phyloP scores from a whole-genome alignment of 2,888 invertebrate genomes.

The Bombylius major region DNA sequence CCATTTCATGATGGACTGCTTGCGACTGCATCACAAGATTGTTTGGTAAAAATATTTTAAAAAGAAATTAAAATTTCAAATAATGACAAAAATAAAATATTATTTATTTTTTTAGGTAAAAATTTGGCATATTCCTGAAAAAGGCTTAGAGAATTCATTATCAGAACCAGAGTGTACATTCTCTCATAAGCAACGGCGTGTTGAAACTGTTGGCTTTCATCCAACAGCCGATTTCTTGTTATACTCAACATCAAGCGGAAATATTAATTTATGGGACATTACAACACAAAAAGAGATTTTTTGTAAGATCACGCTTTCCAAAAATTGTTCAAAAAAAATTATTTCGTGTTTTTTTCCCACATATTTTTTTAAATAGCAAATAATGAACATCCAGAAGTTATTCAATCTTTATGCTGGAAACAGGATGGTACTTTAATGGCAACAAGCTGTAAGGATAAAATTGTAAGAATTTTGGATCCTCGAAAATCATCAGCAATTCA shows the following conservation, averaged over 20 bases:
- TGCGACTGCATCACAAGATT: constrained; percentile 82
- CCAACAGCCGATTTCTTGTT: constrained; percentile 83
- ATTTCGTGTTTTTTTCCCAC: background rate
- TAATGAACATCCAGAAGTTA: constrained; percentile 69
- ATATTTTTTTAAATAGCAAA: constrained; percentile 38
- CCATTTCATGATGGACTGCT: constrained; percentile 89
- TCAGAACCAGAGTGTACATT: constrained; percentile 69
- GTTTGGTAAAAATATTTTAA: constrained; percentile 43
- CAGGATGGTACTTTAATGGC: constrained; percentile 64
- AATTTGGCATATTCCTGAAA: constrained; percentile 79
- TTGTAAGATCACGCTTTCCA: constrained; percentile 40
- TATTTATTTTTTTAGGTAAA: constrained; percentile 49
- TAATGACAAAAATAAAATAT: background rate
- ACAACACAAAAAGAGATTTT: constrained; percentile 68
- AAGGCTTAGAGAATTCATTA: constrained; percentile 62
- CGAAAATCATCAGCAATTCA: constrained; percentile 47
- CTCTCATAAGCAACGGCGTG: constrained; percentile 69
- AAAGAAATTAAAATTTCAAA: background rate
- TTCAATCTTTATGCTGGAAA: constrained; percentile 85
- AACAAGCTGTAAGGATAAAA: constrained; percentile 86
- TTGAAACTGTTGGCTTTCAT: constrained; percentile 85
- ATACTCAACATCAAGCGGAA: constrained; percentile 70
- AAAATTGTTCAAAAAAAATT: background rate
- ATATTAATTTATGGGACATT: constrained; percentile 77
- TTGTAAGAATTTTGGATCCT: constrained; percentile 76